Evolutionary conservation across 2,888 invertebrate species (phyloP), one percentile per base, ranked within the genome.

Genomic region (Sicus ferrugineus): DNA sequence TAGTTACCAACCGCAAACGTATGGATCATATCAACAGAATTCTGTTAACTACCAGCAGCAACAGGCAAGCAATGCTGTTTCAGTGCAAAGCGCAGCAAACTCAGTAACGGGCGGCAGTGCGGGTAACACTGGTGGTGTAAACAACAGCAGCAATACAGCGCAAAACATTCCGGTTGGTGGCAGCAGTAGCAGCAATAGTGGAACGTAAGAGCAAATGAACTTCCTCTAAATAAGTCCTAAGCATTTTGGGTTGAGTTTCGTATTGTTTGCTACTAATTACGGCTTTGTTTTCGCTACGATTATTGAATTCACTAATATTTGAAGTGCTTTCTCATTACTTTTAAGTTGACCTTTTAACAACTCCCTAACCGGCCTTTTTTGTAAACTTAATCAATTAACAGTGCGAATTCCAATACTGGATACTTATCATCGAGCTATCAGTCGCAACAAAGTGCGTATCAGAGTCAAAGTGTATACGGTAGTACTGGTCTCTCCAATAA

Each of bases 401-500:
- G 85, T 77, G 84, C 83, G 77, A 85, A 83, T 79, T 80, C 85
- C 77, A 85, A 82, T 81, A 78, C 84, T 77, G 85, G 85, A 77
- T 86, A 85, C 79, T 83, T 86, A 72, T 80, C 85, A 73, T 83
- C 85, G 75, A 83, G 83, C 75, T 86, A 84, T 76, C 84, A 83
- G 78, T 81, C 86, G 74, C 85, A 86, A 74, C 86, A 85, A 80
- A 85, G 81, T 81, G 84, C 84, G 74, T 86, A 86, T 79, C 86
- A 85, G 80, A 86, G 80, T 79, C 85, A 86, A 78, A 85, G 83
- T 78, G 85, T 85, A 71, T 86, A 86, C 79, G 86, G 85, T 75
- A 82, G 79, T 74, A 79, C 84, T 79, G 84, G 84, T 73, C 79
- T 85, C 70, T 81, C 83, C 70, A 85, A 84, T 78, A 86, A 80